Percentiles rank a stretch among this genome's conserved stretches.
phyloP scores from a whole-genome alignment of 2,888 invertebrate genomes.

The Eudasyphora cyanicolor region DNA sequence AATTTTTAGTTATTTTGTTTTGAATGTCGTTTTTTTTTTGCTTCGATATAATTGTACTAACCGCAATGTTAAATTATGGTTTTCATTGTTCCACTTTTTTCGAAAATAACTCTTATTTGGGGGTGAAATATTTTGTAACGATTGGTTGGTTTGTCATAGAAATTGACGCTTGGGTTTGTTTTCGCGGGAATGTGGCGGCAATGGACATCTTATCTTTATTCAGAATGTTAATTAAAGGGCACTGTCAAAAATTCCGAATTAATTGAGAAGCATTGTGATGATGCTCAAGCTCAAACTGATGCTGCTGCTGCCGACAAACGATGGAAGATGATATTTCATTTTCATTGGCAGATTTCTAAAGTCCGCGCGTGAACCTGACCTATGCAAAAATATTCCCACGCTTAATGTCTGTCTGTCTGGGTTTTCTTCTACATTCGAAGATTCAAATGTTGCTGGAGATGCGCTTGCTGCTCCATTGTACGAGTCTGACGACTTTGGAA shows the following conservation, averaged over 20 bases:
- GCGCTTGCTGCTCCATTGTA: not conserved
- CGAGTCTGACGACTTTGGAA: not conserved
- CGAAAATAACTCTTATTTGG: not conserved
- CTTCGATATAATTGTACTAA: constrained; percentile 4
- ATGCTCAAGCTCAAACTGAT: no score
- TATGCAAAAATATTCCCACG: constrained; percentile 73
- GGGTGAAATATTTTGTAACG: not conserved
- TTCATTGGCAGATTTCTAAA: constrained; percentile 5
- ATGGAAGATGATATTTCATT: constrained; percentile 13
- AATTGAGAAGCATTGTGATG: constrained; percentile 22
- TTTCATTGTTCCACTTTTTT: not conserved
- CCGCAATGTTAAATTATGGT: constrained; percentile 1
- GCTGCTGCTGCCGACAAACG: no score
- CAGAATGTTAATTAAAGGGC: constrained; percentile 30
- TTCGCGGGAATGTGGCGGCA: not conserved
- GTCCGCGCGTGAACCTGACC: constrained; percentile 71
- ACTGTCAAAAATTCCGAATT: constrained; percentile 40
- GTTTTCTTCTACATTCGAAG: constrained; percentile 38
- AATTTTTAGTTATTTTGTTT: constrained; percentile 17
- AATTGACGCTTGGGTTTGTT: not conserved
- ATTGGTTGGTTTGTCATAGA: not conserved
- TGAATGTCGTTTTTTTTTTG: not conserved
- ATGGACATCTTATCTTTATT: no score
- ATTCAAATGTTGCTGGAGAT: constrained; percentile 18
- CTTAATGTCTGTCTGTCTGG: constrained; percentile 62